Evolutionary conservation across 2,113 vertebrate genomes (phyloP).

Genomic region (Puntigrus tetrazona): DNA sequence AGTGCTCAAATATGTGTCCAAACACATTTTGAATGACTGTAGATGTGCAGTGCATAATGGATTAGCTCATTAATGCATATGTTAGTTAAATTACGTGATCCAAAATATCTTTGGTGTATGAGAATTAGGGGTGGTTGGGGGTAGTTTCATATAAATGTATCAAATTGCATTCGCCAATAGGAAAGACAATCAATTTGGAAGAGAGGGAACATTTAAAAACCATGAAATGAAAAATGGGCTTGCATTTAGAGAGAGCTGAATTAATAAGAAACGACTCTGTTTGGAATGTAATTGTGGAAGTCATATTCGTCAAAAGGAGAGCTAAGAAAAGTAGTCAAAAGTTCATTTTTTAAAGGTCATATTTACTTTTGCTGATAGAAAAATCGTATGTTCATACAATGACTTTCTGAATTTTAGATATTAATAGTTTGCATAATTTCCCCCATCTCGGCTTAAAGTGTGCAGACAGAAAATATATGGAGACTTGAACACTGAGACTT

Average conservation of each 20-base stretch:
- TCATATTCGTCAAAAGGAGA: constrained; percentile 4
- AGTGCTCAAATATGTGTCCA: background rate
- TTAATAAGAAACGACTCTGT: constrained; percentile 38
- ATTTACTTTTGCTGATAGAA: constrained; percentile 32
- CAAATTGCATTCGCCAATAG: constrained; percentile 32
- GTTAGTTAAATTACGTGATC: constrained; percentile 39
- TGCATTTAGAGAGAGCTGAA: constrained; percentile 24
- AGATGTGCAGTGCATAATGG: background rate
- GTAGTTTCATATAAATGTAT: constrained; percentile 42
- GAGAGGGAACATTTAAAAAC: constrained; percentile 48
- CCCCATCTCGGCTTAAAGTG: too few species aligned
- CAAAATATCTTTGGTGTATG: background rate
- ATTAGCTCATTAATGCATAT: constrained; percentile 57
- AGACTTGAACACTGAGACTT: background rate
- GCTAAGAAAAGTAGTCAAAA: constrained; percentile 14
- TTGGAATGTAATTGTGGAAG: constrained; percentile 19
- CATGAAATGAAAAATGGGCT: constrained; percentile 52
- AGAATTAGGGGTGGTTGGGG: too few species aligned
- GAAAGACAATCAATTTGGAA: constrained; percentile 47
- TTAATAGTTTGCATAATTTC: too few species aligned
- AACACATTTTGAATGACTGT: background rate
- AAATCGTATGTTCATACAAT: constrained; percentile 17
- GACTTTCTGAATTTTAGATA: background rate
- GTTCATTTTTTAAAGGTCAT: constrained; percentile 40
- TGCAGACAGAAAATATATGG: background rate